Conservation (phyloP, 1,140 invertebrate species). For the Drosophila bocqueti region DNA sequence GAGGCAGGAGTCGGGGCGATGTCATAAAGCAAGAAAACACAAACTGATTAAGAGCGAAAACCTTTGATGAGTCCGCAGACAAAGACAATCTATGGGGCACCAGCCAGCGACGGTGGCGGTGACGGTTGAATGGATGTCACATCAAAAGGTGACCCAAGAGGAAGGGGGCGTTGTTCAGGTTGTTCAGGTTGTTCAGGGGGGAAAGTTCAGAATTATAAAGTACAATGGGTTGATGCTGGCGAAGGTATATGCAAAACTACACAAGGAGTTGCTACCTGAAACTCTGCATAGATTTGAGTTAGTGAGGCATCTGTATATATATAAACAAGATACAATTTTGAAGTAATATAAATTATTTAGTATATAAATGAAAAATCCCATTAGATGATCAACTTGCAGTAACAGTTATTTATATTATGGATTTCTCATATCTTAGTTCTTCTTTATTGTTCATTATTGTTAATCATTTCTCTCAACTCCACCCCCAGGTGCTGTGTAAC, state of each 20-base stretch:
- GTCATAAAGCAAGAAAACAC: slow-evolving; percentile 50
- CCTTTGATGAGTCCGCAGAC: slow-evolving; percentile 47
- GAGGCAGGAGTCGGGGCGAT: slow-evolving; percentile 3
- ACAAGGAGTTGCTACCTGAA: neutral
- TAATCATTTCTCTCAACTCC: too few species aligned
- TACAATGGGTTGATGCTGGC: neutral
- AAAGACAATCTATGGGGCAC: slow-evolving; percentile 12
- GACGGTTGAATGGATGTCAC: slow-evolving; percentile 26
- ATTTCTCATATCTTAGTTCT: too few species aligned
- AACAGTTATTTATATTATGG: too few species aligned
- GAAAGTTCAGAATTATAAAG: neutral
- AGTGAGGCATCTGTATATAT: neutral
- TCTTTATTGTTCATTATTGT: too few species aligned
- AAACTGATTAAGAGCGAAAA: slow-evolving; percentile 52
- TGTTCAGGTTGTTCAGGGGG: too few species aligned
- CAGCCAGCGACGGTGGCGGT: neutral
- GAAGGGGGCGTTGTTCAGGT: neutral
- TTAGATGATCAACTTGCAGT: neutral
- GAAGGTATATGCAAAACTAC: neutral
- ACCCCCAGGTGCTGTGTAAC: slow-evolving; percentile 91
- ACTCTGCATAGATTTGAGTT: neutral
- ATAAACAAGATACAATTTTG: neutral
- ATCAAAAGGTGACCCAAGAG: slow-evolving; percentile 22
- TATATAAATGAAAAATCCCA: neutral
- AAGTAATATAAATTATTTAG: neutral